phyloP scores from a whole-genome alignment of 2,797 vertebrate species.

The Potorous gilbertii region DNA sequence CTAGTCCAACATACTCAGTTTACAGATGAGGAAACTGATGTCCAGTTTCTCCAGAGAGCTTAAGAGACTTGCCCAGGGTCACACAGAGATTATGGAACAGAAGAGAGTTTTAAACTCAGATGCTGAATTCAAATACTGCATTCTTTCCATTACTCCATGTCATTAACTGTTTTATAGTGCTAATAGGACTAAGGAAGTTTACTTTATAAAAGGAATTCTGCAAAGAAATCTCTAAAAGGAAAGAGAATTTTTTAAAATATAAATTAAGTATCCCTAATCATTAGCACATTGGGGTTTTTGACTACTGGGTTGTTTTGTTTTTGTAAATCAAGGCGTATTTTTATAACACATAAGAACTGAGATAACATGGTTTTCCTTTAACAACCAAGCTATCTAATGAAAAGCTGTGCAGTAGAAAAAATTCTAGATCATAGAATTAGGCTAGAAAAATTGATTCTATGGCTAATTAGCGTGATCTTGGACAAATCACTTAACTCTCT shows the following conservation, averaged over 20 bases:
- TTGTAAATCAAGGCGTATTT: neutral
- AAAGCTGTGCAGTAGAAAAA: neutral
- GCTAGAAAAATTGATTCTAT: neutral
- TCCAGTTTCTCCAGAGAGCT: neutral
- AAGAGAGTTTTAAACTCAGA: neutral
- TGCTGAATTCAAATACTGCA: neutral
- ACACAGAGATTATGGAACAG: neutral
- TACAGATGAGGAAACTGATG: neutral
- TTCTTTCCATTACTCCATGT: neutral
- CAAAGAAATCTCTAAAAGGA: neutral
- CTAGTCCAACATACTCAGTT: neutral
- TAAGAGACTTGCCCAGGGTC: neutral
- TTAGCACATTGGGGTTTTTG: neutral
- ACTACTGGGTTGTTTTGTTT: neutral
- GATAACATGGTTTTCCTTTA: neutral
- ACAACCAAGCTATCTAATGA: neutral
- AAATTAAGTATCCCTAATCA: neutral
- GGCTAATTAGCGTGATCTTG: neutral
- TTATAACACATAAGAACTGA: neutral
- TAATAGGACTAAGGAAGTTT: neutral
- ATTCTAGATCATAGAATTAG: neutral
- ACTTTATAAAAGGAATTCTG: neutral
- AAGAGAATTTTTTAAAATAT: neutral
- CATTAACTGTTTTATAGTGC: neutral
- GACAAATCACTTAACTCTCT: neutral